Base-by-base conservation (phyloP, 2,888 invertebrate genomes). In the Sipha maydis region DNA sequence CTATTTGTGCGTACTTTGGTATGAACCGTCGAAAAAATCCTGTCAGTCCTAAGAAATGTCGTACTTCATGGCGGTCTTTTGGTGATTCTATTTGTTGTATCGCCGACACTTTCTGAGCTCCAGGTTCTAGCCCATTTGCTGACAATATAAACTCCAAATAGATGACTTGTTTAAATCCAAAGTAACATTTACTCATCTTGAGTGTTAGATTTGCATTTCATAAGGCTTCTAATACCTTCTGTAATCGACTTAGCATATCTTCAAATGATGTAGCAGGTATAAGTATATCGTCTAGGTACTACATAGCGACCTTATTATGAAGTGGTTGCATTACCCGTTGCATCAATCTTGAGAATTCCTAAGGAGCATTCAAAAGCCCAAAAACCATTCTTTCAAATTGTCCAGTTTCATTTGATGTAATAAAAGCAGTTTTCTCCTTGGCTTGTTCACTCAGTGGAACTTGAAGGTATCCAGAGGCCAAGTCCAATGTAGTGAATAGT, bases 271-370 rank as follows among this genome's bases (percentile, higher is more conserved):
- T 83, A 7, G 54, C 69, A 1, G 71, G 48, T 34, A 83, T 34
- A 4, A 54, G 25, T 11, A 83, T 73, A 19, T 83, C 56, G 7
- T 75, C n/a, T 83, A 73, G 9, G 14, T 73, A 83, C 54, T 75
- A 83, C 34, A 75, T 34, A 5, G 56, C 75, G 7, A 56, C 38
- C 8, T 75, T 56, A 25, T 54, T 75, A 19, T 14, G 38, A 14
- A 71, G 9, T 21, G 54, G 34, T 21, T 56, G 8, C 56, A 83
- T 73, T 9, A 83, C 56, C 28, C 28, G 54, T 34, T 83, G 90
- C 83, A 90, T 90, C 41, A 90, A 83, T 56, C 88, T 89, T 41
- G 90, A 89, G 54, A 89, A 85, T n/a, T 85, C 85, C 14, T 71
- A 48, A 7, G 79, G 89, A 7, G 79, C 80, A 61, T 85, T 83